A percentile compares a stretch with the other conserved stretches of the same genome.
These are phyloP conservation scores for Diaprepes abbreviatus DNA, from an alignment of 2,888 invertebrate genomes.

Conservation along the genomic window DNA sequence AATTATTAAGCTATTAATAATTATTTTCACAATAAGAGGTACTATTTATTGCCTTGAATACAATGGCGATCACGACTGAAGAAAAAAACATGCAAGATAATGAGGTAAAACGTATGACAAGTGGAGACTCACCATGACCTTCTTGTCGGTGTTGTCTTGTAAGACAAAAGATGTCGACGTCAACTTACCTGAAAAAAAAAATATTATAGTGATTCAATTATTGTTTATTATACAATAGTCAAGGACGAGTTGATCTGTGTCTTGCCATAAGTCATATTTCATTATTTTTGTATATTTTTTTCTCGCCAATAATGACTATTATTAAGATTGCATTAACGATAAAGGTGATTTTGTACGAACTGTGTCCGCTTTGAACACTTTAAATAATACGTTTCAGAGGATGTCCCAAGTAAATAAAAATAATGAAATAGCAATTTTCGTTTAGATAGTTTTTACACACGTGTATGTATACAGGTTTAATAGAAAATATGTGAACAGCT, in stretches of 20 bases:
- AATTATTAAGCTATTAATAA: slow-evolving; percentile 51
- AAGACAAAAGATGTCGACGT: slow-evolving; percentile 48
- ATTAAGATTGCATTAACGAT: slow-evolving; percentile 32
- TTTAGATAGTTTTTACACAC: background rate
- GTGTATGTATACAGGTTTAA: no score
- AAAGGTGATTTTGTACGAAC: slow-evolving; percentile 14
- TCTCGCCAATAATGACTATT: slow-evolving; percentile 40
- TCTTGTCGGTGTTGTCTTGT: slow-evolving; percentile 39
- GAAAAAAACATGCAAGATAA: slow-evolving; percentile 45
- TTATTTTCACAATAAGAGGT: slow-evolving; percentile 49
- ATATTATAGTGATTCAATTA: slow-evolving; percentile 45
- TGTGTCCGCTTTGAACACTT: slow-evolving; percentile 15
- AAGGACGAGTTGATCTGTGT: slow-evolving; percentile 40
- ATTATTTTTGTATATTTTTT: slow-evolving; percentile 41
- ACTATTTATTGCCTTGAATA: slow-evolving; percentile 51
- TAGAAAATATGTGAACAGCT: no score
- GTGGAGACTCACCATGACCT: slow-evolving; percentile 48
- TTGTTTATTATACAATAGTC: slow-evolving; percentile 48
- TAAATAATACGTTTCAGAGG: slow-evolving; percentile 24
- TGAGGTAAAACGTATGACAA: slow-evolving; percentile 50
- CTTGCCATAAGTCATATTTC: slow-evolving; percentile 38
- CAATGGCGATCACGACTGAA: slow-evolving; percentile 47
- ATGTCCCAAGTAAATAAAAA: slow-evolving; percentile 19
- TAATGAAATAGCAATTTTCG: slow-evolving; percentile 16
- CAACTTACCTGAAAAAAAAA: slow-evolving; percentile 49